phyloP scores from a whole-genome alignment of 2,797 vertebrate species.

The Channallabes apus region DNA sequence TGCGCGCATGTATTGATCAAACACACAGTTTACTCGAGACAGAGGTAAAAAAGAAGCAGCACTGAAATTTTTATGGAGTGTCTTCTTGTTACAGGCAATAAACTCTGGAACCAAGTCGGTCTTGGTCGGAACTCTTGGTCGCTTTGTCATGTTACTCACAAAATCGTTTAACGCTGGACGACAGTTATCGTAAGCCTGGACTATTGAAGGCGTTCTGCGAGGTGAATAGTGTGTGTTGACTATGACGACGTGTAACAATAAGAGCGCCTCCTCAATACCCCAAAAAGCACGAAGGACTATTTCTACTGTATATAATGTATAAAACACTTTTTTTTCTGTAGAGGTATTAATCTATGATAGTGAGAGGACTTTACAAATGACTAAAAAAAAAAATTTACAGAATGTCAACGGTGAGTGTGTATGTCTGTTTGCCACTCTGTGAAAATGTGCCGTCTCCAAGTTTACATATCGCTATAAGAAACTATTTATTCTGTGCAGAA shows the following conservation, averaged over 20 bases:
- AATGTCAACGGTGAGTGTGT: constrained; percentile 59
- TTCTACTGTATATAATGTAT: constrained; percentile 85
- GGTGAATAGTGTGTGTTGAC: constrained; percentile 43
- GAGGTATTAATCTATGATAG: constrained; percentile 81
- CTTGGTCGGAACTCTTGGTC: constrained; percentile 44
- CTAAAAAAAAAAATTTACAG: constrained; percentile 71
- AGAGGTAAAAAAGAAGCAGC: constrained; percentile 41
- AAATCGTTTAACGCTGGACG: constrained; percentile 38
- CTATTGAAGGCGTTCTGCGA: constrained; percentile 35
- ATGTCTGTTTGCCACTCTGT: constrained; percentile 71
- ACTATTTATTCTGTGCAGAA: constrained; percentile 73
- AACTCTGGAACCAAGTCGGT: constrained; percentile 49
- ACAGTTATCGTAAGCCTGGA: constrained; percentile 44
- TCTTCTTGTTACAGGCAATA: constrained; percentile 59
- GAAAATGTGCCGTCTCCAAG: constrained; percentile 80
- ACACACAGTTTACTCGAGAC: constrained; percentile 41
- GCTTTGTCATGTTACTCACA: constrained; percentile 47
- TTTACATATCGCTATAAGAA: constrained; percentile 76
- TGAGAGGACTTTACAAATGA: constrained; percentile 55
- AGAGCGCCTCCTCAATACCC: constrained; percentile 54
- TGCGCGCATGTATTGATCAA: constrained; percentile 37
- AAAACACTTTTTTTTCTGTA: constrained; percentile 81
- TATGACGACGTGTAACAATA: constrained; percentile 58
- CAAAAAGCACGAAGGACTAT: constrained; percentile 68
- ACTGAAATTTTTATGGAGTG: constrained; percentile 44